Percentiles rank a stretch among this genome's conserved stretches.
Evolutionary conservation across 1,140 invertebrate genomes (phyloP).

Genomic region (Meteorus sp.): DNA sequence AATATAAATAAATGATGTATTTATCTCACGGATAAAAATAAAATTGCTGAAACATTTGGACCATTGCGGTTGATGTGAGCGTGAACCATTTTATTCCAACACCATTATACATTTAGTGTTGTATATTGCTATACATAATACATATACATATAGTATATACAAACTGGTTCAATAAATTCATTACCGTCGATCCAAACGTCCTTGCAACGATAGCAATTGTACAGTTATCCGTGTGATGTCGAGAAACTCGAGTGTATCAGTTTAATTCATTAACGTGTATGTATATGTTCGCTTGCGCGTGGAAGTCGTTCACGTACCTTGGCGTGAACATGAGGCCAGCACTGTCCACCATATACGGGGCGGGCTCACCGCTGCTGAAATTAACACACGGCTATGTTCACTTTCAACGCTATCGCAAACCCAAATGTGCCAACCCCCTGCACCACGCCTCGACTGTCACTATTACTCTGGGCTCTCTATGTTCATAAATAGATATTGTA

Average conservation of each 20-base stretch:
- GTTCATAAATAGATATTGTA: conserved; percentile 23
- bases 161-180: conserved; percentile 7
- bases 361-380: conserved; percentile 41
- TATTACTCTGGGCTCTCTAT: conserved; percentile 24
- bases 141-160: too few relatives aligned
- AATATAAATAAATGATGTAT: too few relatives aligned
- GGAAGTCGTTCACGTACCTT: conserved; percentile 38
- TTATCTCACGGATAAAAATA: neutral
- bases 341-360: conserved; percentile 40
- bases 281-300: conserved; percentile 15
- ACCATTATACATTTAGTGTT: too few relatives aligned
- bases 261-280: conserved; percentile 20
- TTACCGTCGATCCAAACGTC: conserved; percentile 9
- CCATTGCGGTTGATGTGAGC: too few relatives aligned
- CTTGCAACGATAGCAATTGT: conserved; percentile 11
- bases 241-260: conserved; percentile 14
- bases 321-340: conserved; percentile 39
- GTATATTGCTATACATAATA: too few relatives aligned
- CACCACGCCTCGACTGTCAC: conserved; percentile 31
- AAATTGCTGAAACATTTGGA: neutral
- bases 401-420: conserved; percentile 35
- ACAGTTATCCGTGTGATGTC: conserved; percentile 14
- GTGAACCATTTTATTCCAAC: too few relatives aligned
- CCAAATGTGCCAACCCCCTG: conserved; percentile 27
- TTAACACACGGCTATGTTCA: conserved; percentile 44